Evolutionary conservation across 2,113 vertebrate genomes (phyloP).

Genomic region (Ptyas mucosa): DNA sequence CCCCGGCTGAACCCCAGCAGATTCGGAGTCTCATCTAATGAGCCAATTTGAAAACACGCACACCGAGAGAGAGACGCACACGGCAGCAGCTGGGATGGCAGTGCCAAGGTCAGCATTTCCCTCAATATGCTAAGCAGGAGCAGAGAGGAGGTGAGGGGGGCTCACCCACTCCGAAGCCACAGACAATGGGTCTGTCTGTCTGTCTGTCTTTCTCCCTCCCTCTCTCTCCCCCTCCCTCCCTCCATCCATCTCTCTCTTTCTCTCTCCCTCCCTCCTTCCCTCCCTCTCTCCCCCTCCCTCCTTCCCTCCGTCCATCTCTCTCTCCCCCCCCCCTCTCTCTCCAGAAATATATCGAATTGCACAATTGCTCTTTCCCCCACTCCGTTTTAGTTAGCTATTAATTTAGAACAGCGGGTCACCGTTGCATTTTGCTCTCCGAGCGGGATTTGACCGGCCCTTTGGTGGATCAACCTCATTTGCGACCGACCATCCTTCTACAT

Average conservation of each 20-base stretch:
- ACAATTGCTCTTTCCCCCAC: background rate
- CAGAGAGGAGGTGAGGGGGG: no score
- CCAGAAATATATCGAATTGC: background rate
- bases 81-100: background rate
- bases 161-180: background rate
- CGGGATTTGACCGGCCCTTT: background rate
- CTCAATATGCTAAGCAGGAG: background rate
- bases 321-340: no score
- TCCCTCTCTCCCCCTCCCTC: no score
- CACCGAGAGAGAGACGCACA: no score
- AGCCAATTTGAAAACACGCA: conserved; percentile 19
- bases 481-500: no score
- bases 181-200: background rate
- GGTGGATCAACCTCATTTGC: background rate
- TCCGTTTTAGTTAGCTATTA: background rate
- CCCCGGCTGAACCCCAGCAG: background rate
- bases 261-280: no score
- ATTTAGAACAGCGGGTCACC: background rate
- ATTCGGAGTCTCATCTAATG: conserved; percentile 16
- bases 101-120: background rate
- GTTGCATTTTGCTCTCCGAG: background rate
- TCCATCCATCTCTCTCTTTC: background rate
- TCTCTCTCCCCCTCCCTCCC: no score
- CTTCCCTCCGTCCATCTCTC: background rate
- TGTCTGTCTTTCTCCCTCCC: no score